These are phyloP conservation scores for Noctua janthe DNA, from an alignment of 2,888 invertebrate genomes.

Conservation along the genomic window DNA sequence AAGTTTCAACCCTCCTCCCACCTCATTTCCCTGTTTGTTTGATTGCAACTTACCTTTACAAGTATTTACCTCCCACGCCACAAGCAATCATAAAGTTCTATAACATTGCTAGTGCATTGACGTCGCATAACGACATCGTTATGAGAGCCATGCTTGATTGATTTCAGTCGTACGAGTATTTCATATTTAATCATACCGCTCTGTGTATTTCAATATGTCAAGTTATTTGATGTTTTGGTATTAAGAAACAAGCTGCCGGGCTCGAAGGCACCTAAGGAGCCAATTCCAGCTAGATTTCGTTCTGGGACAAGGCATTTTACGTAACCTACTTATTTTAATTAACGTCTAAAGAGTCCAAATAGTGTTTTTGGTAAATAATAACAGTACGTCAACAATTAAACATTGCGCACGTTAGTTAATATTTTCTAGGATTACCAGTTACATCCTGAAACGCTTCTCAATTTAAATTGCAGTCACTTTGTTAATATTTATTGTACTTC, in stretches of 20 bases:
- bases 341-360: not conserved
- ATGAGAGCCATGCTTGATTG: slow-evolving; percentile 36
- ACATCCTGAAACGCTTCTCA: not conserved
- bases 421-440: not conserved
- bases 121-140: slow-evolving; percentile 27
- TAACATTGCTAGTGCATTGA: slow-evolving; percentile 2
- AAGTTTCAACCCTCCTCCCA: not conserved
- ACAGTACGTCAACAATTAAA: not conserved
- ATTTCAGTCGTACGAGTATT: slow-evolving; percentile 39
- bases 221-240: not conserved
- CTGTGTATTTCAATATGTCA: slow-evolving; percentile 11
- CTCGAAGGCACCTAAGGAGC: no score
- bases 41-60: not conserved
- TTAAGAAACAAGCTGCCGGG: not conserved
- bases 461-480: no score
- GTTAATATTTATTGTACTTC: not conserved
- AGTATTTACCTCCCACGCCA: not conserved
- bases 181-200: slow-evolving; percentile 27
- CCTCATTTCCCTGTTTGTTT: not conserved
- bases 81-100: not conserved
- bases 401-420: not conserved
- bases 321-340: not conserved
- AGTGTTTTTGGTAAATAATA: not conserved
- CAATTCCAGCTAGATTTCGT: no score
- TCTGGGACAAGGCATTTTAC: no score